Conservation (phyloP, 2,113 vertebrate species). For the Peromyscus polionotus region DNA sequence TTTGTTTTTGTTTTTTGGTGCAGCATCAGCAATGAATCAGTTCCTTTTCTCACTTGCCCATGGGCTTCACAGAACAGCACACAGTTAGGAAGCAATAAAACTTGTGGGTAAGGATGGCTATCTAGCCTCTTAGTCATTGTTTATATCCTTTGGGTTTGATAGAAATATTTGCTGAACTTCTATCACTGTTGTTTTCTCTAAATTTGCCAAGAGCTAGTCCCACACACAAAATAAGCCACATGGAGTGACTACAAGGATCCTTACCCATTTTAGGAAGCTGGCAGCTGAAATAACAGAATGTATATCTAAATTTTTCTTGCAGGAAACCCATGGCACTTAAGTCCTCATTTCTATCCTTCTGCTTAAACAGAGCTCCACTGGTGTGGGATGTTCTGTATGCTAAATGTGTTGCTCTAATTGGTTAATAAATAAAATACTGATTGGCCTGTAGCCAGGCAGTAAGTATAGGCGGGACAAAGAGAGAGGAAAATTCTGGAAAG, state of each 20-base stretch:
- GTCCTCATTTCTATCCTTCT: conserved; percentile 67
- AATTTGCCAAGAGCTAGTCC: conserved; percentile 10
- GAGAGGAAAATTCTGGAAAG: too few relatives aligned
- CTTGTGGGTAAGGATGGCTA: too few relatives aligned
- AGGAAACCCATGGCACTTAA: conserved; percentile 66
- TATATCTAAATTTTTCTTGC: conserved; percentile 75
- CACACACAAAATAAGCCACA: conserved; percentile 27
- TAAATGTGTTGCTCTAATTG: too few relatives aligned
- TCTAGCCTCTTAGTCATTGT: not conserved
- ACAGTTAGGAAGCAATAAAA: not conserved
- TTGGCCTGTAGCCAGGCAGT: too few relatives aligned
- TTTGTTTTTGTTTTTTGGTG: not conserved
- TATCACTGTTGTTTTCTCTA: conserved; percentile 40
- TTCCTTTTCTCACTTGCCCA: not conserved
- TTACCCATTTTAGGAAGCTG: conserved; percentile 66
- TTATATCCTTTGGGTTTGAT: not conserved
- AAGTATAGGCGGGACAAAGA: too few relatives aligned
- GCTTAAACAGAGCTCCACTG: conserved; percentile 62
- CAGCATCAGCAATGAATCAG: not conserved
- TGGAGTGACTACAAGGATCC: conserved; percentile 60
- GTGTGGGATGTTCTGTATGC: too few relatives aligned
- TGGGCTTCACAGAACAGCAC: not conserved
- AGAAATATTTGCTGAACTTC: conserved; percentile 59
- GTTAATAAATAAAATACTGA: too few relatives aligned
- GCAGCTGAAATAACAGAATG: conserved; percentile 71